Evolutionary conservation across 2,888 invertebrate species (phyloP), one percentile per base, ranked within the genome.

Genomic region (Coleophora deauratella): DNA sequence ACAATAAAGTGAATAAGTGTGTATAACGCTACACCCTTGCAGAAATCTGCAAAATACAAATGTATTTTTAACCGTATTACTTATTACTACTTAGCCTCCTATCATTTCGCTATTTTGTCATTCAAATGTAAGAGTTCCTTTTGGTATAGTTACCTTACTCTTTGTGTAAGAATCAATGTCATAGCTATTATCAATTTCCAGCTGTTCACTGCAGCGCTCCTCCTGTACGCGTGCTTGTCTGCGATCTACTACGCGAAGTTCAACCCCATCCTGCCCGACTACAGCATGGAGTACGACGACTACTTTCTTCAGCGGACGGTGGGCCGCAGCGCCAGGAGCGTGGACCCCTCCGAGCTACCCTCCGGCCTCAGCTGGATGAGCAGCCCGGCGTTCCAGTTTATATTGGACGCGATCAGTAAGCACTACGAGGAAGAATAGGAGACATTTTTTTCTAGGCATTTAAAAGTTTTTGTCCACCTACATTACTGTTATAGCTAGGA

Each of bases 161-260:
- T n/a, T n/a, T n/a, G n/a, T n/a, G n/a, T n/a, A n/a, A n/a, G n/a
- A n/a, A n/a, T n/a, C n/a, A n/a, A n/a, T n/a, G n/a, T n/a, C n/a
- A n/a, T n/a, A n/a, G n/a, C n/a, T n/a, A n/a, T n/a, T n/a, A n/a
- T n/a, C 21, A 21, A 21, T 6, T 21, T 21, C 21, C 85, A 95
- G 94, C 87, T 95, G 36, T 91, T 92, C 62, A 95, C 95, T 7
- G 94, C 94, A 0, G 88, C 90, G 4, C 81, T 95, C 33, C 88
- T 95, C 27, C 90, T 94, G 54, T 95, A 95, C 82, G 94, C 94
- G 42, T 93, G 93, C 41, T 89, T 95, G 57, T 94, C 95, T 1
- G 95, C 95, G 42, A 91, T 94, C 62, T 94, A 94, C 76, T 95
- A 94, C 76, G 94, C 95, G 40, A 94, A 94, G 74, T 93, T 94